phyloP scores from a whole-genome alignment of 2,797 vertebrate genomes.

The Mus caroli region DNA sequence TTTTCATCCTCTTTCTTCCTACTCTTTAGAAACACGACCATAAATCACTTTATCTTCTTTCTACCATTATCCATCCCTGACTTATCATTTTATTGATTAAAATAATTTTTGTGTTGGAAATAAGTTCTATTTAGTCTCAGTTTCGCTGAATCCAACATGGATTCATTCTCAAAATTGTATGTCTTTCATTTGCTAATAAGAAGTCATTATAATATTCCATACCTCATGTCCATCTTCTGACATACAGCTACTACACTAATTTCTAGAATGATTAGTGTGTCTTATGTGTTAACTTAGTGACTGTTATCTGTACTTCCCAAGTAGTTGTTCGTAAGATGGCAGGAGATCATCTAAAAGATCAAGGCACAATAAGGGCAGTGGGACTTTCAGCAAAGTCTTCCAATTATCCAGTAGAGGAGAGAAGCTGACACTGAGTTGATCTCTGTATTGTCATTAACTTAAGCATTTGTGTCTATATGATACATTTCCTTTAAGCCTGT shows the following conservation, averaged over 20 bases:
- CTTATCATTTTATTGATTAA: background rate
- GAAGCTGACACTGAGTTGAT: no score
- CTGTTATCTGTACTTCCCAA: background rate
- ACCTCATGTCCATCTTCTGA: background rate
- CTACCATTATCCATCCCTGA: background rate
- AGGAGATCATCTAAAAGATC: background rate
- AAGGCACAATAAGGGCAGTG: background rate
- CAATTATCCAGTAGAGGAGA: background rate
- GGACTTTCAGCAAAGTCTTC: background rate
- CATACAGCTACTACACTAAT: background rate
- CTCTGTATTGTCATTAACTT: background rate
- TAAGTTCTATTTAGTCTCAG: background rate
- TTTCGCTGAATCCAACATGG: background rate
- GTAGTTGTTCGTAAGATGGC: no score
- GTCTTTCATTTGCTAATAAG: slow-evolving; percentile 4
- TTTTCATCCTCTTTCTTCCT: background rate
- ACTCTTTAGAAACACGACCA: background rate
- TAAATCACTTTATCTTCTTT: background rate
- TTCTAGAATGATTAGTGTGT: background rate
- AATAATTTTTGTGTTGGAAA: background rate
- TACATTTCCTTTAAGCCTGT: background rate
- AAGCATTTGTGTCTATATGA: background rate
- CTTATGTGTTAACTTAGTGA: background rate
- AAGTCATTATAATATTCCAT: background rate
- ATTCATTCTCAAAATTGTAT: slow-evolving; percentile 44